Conservation (phyloP, 2,797 vertebrate genomes). For the Chelidonichthys spinosus region DNA sequence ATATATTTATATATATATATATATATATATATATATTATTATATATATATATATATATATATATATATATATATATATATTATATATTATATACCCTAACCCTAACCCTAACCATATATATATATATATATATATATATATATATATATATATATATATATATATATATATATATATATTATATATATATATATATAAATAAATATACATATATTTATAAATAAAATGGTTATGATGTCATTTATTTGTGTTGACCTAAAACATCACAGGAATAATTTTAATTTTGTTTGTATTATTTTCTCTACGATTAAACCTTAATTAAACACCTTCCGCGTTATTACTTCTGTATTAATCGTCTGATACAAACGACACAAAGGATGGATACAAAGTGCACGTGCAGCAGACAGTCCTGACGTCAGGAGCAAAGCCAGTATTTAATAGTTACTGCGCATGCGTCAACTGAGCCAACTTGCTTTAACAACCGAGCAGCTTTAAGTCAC, state of each 20-base stretch:
- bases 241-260: neutral
- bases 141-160: too few species aligned
- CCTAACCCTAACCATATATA: too few species aligned
- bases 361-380: neutral
- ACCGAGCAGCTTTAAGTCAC: accelerated
- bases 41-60: too few species aligned
- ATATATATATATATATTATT: too few species aligned
- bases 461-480: neutral
- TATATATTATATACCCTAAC: too few species aligned
- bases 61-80: too few species aligned
- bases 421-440: neutral
- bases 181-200: neutral
- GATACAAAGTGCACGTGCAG: neutral
- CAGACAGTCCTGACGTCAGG: neutral
- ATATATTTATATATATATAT: too few species aligned
- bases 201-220: neutral
- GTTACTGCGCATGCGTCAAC: conserved; percentile 6
- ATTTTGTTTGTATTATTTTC: too few species aligned
- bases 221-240: too few species aligned
- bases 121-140: too few species aligned
- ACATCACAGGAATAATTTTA: neutral
- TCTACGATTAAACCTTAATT: too few species aligned
- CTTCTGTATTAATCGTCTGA: neutral
- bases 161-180: too few species aligned
- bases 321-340: neutral